Base-by-base conservation (phyloP, 1,140 invertebrate species). In the Drosophila erecta region DNA sequence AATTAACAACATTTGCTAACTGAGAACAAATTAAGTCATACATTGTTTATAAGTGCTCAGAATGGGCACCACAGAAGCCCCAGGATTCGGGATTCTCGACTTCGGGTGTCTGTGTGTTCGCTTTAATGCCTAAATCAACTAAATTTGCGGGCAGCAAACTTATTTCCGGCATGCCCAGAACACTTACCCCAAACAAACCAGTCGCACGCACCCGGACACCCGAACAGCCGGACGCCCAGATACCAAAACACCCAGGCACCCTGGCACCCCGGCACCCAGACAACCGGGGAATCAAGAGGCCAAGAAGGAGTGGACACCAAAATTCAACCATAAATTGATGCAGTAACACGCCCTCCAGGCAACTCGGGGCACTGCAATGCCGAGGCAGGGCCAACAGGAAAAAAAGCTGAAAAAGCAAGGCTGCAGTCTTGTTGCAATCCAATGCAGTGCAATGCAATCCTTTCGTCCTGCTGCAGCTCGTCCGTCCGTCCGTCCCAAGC, bases 61-160 rank as follows among this genome's bases (percentile, higher is more conserved):
- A 80, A 72, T 76, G 80, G 41, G 67, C 53, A 71, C 43, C 44
- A 51, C 22, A 76, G 56, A 38, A 70, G 53, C 41, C 51, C 44
- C 64, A 66, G 59, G 41, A 61, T 64, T 20, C 35, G 33, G 46
- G 40, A 51, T 10, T 8, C 41, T 17, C 35, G 56, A 38, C 6
- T 2, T 10, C 5, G 11, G 30, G 44, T 30, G 35, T 24, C 35
- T 61, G 22, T 47, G 61, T 49, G 79, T 85, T 85, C 81, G 79
- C 84, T 89, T 89, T 89, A 89, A 89, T 89, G 84, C 84, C 84
- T 89, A 89, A 89, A 89, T 89, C 84, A 89, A 89, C 84, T 89
- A 89, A 90, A 86, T 89, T 89, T 89, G 84, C 76, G 84, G 84
- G 73, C 79, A 77, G 85, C 84, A 89, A 89, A 89, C 84, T 89